A percentile compares a stretch with the other conserved stretches of the same genome.
These are phyloP conservation scores for Sylvia borin DNA, from an alignment of 2,797 vertebrate genomes.

Conservation along the genomic window DNA sequence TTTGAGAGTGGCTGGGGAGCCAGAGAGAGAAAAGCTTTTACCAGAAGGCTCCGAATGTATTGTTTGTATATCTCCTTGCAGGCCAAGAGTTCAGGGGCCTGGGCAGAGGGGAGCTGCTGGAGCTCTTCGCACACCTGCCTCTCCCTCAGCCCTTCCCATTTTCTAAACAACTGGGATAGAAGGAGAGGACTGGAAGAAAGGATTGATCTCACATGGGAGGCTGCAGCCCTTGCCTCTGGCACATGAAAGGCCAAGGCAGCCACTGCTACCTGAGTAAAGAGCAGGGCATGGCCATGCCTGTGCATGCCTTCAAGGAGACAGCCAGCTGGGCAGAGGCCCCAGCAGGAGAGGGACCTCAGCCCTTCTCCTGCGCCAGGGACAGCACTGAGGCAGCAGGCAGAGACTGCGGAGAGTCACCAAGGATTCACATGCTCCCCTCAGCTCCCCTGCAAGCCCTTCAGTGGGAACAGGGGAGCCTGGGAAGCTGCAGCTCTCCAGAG, in stretches of 20 bases:
- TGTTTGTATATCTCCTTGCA: neutral
- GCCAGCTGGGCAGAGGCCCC: neutral
- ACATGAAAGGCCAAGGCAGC: neutral
- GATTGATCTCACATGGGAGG: neutral
- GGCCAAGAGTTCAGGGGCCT: neutral
- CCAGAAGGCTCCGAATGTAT: neutral
- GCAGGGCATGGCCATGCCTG: accelerated
- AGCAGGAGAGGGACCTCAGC: neutral
- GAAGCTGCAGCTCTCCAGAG: neutral
- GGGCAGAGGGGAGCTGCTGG: neutral
- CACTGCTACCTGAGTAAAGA: accelerated
- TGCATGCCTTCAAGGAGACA: neutral
- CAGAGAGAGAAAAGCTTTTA: neutral
- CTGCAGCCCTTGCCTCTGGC: neutral
- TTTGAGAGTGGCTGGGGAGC: neutral
- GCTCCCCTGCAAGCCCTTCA: accelerated
- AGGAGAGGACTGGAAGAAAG: neutral
- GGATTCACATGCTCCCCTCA: neutral
- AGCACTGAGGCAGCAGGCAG: neutral
- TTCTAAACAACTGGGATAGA: neutral
- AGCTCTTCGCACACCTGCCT: constrained; percentile 34
- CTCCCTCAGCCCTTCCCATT: neutral
- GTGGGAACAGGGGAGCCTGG: accelerated
- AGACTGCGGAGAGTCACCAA: neutral
- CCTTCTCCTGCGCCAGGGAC: accelerated